These are phyloP conservation scores for Nomada hirtipes DNA, from an alignment of 2,888 invertebrate genomes.

Conservation along the genomic window DNA sequence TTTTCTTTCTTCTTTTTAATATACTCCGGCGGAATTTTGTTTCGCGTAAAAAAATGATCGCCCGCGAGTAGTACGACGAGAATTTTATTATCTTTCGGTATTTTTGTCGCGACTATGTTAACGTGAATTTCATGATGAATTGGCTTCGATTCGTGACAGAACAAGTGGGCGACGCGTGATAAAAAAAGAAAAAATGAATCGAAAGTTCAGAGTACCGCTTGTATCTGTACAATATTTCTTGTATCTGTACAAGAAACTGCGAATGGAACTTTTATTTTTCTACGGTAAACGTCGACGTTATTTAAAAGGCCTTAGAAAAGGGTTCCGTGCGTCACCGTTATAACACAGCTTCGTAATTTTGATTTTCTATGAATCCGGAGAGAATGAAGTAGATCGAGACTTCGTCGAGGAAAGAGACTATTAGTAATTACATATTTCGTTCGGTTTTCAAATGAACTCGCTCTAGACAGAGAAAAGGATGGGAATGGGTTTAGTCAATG, in stretches of 20 bases:
- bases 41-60: not conserved
- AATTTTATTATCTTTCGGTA: conserved; percentile 1
- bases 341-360: not conserved
- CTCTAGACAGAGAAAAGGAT: conserved; percentile 11
- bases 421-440: conserved; percentile 12
- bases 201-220: not conserved
- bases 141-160: not conserved
- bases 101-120: not conserved
- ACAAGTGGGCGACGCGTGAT: not conserved
- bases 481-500: not conserved
- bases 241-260: too few relatives aligned
- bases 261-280: not conserved
- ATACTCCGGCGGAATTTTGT: not conserved
- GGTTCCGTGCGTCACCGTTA: conserved; percentile 33
- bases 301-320: not conserved
- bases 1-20: not conserved
- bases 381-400: not conserved
- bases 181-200: not conserved
- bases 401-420: conserved; percentile 4
- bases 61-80: not conserved
- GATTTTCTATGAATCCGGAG: not conserved
- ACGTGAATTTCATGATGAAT: not conserved
- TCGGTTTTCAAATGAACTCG: conserved; percentile 22
- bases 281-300: not conserved
- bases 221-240: too few relatives aligned